Percentiles rank a stretch among this genome's conserved stretches.
Evolutionary conservation across 2,797 vertebrate species (phyloP).

Genomic region (Peromyscus nudipes): DNA sequence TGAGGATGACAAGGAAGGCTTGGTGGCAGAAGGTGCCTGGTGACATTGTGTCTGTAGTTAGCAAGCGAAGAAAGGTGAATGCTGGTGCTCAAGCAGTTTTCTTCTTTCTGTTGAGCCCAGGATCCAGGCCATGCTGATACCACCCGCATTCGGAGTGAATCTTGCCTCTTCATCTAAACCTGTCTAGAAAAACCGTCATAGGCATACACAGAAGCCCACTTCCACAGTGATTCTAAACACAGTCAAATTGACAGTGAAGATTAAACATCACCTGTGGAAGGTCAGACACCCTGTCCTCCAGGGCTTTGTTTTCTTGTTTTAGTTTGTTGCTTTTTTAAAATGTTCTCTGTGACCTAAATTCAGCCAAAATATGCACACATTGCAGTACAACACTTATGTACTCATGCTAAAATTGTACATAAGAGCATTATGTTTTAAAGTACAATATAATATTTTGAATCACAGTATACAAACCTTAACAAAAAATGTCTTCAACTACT

Average conservation of each 20-base stretch:
- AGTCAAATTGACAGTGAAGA: not conserved
- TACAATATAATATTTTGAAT: not conserved
- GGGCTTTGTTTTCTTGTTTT: not conserved
- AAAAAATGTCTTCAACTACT: not conserved
- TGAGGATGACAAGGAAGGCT: not conserved
- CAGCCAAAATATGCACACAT: not conserved
- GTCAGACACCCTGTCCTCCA: not conserved
- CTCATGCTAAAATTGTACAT: not conserved
- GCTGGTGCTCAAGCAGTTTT: not conserved
- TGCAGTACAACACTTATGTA: not conserved
- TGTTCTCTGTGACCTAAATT: not conserved
- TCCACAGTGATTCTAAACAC: not conserved
- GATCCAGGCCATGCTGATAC: not conserved
- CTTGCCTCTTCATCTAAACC: not conserved
- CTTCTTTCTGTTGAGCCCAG: not conserved
- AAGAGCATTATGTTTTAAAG: not conserved
- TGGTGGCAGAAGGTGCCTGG: not conserved
- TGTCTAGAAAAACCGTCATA: not conserved
- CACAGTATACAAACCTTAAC: not conserved
- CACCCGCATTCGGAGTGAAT: not conserved
- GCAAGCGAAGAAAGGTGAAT: not conserved
- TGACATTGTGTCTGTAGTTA: not conserved
- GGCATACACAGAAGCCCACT: not conserved
- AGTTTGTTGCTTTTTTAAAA: not conserved
- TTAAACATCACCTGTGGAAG: not conserved